phyloP scores from a whole-genome alignment of 2,888 invertebrate species.

The Bellardia bayeri region DNA sequence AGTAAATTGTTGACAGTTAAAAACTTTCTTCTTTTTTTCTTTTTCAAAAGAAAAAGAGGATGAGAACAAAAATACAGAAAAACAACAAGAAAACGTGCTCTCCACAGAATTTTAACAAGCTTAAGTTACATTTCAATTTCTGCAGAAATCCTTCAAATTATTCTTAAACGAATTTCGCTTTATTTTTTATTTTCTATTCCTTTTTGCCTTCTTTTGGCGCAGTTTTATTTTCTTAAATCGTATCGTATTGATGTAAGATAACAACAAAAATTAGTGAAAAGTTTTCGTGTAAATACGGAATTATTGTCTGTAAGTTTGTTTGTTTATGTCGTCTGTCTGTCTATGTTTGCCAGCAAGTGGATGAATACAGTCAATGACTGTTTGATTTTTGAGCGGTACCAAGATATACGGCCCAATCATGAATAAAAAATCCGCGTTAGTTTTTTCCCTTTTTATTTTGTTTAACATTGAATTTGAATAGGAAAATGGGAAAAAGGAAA shows the following conservation, averaged over 20 bases:
- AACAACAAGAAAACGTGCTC: slow-evolving; percentile 34
- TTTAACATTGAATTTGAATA: no score
- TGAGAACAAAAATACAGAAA: not conserved
- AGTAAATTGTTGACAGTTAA: slow-evolving; percentile 64
- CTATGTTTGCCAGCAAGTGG: not conserved
- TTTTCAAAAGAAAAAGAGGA: slow-evolving; percentile 12
- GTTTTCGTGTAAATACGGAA: slow-evolving; percentile 1
- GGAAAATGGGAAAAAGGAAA: no score
- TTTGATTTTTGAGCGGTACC: not conserved
- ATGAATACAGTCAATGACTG: not conserved
- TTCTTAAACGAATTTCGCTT: slow-evolving; percentile 41
- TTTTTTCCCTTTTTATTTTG: no score
- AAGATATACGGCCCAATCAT: no score
- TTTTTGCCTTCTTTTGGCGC: not conserved
- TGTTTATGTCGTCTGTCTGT: not conserved
- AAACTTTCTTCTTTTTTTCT: slow-evolving; percentile 53
- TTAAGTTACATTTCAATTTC: slow-evolving; percentile 36
- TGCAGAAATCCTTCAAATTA: slow-evolving; percentile 43
- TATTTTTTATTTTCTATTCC: not conserved
- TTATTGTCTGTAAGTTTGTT: not conserved
- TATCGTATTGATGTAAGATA: slow-evolving; percentile 19
- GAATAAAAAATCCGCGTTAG: no score
- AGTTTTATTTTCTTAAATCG: not conserved
- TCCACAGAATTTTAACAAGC: slow-evolving; percentile 52
- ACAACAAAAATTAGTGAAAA: slow-evolving; percentile 5